Evolutionary conservation across 2,888 invertebrate species (phyloP).

Genomic region (Ctena decussata): DNA sequence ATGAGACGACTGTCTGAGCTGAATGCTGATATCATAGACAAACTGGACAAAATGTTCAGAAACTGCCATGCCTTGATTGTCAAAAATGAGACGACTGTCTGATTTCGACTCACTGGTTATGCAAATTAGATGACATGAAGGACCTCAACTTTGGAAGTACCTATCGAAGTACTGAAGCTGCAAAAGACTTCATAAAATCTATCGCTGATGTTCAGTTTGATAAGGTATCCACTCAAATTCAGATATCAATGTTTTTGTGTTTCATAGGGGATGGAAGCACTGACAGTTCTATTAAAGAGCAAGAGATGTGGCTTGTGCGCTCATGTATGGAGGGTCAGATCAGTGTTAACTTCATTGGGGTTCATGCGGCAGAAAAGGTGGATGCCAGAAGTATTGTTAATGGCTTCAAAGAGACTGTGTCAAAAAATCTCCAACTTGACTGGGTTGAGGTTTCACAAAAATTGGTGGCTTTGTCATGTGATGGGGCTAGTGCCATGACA

Average conservation of each 20-base stretch:
- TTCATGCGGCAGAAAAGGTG: constrained; percentile 40
- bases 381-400: constrained; percentile 38
- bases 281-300: constrained; percentile 38
- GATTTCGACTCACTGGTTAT: constrained; percentile 51
- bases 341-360: constrained; percentile 19
- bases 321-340: constrained; percentile 33
- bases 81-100: constrained; percentile 36
- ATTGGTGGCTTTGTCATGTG: too few species aligned
- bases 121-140: constrained; percentile 45
- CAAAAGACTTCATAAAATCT: constrained; percentile 26
- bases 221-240: constrained; percentile 6
- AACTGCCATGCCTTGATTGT: constrained; percentile 31
- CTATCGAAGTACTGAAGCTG: constrained; percentile 36
- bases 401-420: constrained; percentile 12
- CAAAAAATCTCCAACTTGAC: constrained; percentile 3
- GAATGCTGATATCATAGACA: too few species aligned
- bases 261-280: constrained; percentile 53
- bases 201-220: constrained; percentile 30
- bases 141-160: constrained; percentile 34
- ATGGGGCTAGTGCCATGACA: constrained; percentile 51
- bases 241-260: constrained; percentile 7
- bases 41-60: constrained; percentile 25
- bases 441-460: constrained; percentile 35
- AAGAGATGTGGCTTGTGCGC: constrained; percentile 52
- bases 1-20: constrained; percentile 46